Base-by-base conservation (phyloP, 2,113 vertebrate species). In the Dromaius novaehollandiae region DNA sequence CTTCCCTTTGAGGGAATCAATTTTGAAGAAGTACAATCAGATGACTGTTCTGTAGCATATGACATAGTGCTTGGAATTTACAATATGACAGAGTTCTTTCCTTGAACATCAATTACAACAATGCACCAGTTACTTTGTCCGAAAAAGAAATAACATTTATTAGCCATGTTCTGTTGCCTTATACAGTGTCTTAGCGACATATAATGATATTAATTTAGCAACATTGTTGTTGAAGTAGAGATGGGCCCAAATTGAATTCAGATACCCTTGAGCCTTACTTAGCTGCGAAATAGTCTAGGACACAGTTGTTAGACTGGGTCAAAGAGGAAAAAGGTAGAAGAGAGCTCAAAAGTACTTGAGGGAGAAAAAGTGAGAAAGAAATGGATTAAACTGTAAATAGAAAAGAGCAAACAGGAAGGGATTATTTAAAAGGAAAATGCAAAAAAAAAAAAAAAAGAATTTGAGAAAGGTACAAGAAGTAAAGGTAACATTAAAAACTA, bases 191-290 rank as follows among this genome's bases (percentile, higher is more conserved):
- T 86, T 70, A 95, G 87, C 1, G 42, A 96, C 88, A 61, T 96
- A 34, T 36, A 95, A 94, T 88, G n/a, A 78, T 79, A 95, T 91
- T 94, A 94, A 82, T 88, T 86, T 60, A 92, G 91, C 77, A 86
- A 74, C 56, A 50, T n/a, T 73, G 66, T 32, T 93, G 77, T 77
- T 36, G 0, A 70, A 93, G 84, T 87, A 73, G 89, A 94, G 70
- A 92, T 89, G 94, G 78, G 46, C 44, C 78, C 89, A 95, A 96
- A 97, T 80, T 95, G 77, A 96, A 95, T 97, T 70, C 78, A 95
- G 91, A 97, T 91, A 96, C 94, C 89, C 91, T 93, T 95, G 89
- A 95, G 96, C 84, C 75, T 92, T 82, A 93, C 78, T 95, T 96
- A 95, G 78, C 88, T 90, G 68, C 61, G 92, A 96, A 93, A 89